Evolutionary conservation across 2,113 vertebrate species (phyloP).

Genomic region (Caloenas nicobarica): DNA sequence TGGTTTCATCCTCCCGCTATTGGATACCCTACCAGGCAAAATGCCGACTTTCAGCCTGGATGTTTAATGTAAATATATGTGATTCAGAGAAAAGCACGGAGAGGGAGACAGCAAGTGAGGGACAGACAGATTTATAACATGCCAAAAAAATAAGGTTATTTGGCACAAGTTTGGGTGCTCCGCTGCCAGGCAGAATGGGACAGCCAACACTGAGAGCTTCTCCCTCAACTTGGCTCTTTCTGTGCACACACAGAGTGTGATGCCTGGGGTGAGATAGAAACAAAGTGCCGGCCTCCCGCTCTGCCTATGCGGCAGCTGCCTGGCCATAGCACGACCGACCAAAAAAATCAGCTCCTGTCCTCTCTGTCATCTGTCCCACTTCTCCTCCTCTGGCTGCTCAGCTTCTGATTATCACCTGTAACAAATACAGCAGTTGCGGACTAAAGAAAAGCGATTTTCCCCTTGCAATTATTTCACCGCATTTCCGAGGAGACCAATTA

Average conservation of each 20-base stretch:
- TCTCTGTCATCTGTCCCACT: not conserved
- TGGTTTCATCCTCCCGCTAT: not conserved
- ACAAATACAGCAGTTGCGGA: not conserved
- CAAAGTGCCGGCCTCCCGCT: not conserved
- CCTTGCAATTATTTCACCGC: not conserved
- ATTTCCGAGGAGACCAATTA: not conserved
- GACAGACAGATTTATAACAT: not conserved
- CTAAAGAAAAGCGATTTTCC: not conserved
- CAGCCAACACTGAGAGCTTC: not conserved
- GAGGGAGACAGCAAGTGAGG: not conserved
- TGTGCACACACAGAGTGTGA: not conserved
- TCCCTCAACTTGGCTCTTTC: not conserved
- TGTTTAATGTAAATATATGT: not conserved
- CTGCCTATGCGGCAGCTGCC: not conserved
- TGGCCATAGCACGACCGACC: accelerated
- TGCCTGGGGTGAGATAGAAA: not conserved
- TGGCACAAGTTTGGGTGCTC: not conserved
- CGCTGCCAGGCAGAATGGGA: not conserved
- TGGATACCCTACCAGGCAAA: not conserved
- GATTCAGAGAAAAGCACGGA: not conserved
- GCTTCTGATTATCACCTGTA: not conserved
- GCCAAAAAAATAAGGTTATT: not conserved
- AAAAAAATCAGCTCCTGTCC: not conserved
- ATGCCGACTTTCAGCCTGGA: not conserved
- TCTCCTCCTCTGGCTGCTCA: not conserved